A percentile compares a stretch with the other conserved stretches of the same genome.
Conservation (phyloP, 2,797 vertebrate genomes). For the Lophura swinhoii region DNA sequence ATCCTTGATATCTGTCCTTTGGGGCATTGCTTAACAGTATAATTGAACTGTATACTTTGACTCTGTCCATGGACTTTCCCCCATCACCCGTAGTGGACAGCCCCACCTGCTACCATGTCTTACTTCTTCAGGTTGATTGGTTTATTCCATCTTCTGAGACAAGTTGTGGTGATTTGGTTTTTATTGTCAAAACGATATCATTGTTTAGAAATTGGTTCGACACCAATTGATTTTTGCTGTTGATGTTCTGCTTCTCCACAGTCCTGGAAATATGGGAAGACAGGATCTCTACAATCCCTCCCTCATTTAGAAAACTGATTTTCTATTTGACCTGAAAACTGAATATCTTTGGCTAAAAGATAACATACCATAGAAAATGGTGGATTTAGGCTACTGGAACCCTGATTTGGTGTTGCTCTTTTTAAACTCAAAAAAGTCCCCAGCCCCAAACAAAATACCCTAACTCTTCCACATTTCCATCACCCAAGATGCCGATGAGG, state of each 20-base stretch:
- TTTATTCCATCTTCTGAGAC: neutral
- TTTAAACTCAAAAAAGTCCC: neutral
- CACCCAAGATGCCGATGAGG: neutral
- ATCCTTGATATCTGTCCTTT: neutral
- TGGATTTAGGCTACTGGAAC: neutral
- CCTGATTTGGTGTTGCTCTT: neutral
- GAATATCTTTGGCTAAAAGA: neutral
- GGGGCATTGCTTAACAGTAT: neutral
- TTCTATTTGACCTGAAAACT: neutral
- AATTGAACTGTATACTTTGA: neutral
- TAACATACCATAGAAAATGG: neutral
- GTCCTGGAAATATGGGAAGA: neutral
- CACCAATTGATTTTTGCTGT: neutral
- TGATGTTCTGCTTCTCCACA: neutral
- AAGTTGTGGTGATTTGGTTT: neutral
- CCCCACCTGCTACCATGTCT: neutral
- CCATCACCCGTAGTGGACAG: neutral
- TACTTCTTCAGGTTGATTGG: neutral
- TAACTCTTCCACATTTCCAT: neutral
- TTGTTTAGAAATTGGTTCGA: neutral
- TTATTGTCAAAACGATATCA: no score
- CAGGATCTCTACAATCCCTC: neutral
- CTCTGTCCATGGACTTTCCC: neutral
- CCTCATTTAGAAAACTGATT: neutral
- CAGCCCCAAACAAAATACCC: neutral